Base-by-base conservation (phyloP, 2,888 invertebrate genomes). In the Sphaerophoria rueppellii region DNA sequence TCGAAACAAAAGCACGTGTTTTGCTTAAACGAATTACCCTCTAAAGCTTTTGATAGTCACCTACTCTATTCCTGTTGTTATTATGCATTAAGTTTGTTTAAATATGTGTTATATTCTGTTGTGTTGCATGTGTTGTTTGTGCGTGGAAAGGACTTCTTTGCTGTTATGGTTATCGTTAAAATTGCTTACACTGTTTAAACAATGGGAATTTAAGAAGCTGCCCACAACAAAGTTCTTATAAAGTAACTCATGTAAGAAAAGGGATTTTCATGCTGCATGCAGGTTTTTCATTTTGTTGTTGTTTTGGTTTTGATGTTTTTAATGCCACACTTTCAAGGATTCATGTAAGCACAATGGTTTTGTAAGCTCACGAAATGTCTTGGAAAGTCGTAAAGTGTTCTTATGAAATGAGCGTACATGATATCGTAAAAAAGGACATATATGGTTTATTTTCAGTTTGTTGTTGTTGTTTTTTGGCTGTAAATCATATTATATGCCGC, bases 331-430 rank as follows among this genome's bases (percentile, higher is more conserved):
- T 74, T 73, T 46, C 73, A 69, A 16, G 65, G 54, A 58, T 24
- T 2, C 24, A 24, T 24, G 24, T 71, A 75, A 71, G 50, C 43
- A 57, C 55, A 72, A 74, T 70, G 82, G 60, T 81, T 81, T 76
- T 58, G 75, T 48, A 67, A 32, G 55, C 54, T 67, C 65, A 85
- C 67, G 74, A 83, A 85, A 77, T 58, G 76, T 81, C 72, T 58
- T 40, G 52, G 57, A 73, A 70, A 65, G 80, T 73, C 85, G 73
- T 85, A 85, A 85, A 85, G 46, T 61, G 48, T 75, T 71, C 57
- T 35, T 75, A 60, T 74, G 40, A 70, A 73, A 70, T 72, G 76
- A 75, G 81, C 43, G 75, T 50, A 76, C 80, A 83, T 80, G 69
- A 37, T 65, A 74, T 75, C 83, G 71, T 83, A 83, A 80, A 71